Evolutionary conservation across 2,888 invertebrate genomes (phyloP).

Genomic region (Agapostemon virescens): DNA sequence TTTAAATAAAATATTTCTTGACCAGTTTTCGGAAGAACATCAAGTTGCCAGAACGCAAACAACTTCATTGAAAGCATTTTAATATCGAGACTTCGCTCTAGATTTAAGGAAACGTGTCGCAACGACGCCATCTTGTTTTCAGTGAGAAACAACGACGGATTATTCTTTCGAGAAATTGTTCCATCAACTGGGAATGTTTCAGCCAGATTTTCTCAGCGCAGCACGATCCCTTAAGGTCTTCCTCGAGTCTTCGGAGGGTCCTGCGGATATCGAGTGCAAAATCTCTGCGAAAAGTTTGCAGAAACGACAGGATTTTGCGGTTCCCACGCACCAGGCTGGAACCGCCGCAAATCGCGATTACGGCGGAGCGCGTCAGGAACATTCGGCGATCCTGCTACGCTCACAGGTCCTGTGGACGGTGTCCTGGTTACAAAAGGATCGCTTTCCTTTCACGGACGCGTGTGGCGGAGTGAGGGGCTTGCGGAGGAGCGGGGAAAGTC

Average conservation of each 20-base stretch:
- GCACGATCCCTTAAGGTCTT: neutral
- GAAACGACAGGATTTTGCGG: neutral
- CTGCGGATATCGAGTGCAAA: neutral
- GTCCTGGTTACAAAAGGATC: slow-evolving; percentile 55
- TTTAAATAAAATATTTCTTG: too few relatives aligned
- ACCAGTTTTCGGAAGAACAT: too few relatives aligned
- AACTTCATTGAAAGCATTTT: too few relatives aligned
- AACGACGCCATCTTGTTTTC: neutral
- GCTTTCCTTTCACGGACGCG: slow-evolving; percentile 26
- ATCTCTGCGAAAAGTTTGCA: neutral
- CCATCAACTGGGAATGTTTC: neutral
- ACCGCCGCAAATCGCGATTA: slow-evolving; percentile 36
- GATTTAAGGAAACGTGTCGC: neutral
- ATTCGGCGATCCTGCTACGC: slow-evolving; percentile 47
- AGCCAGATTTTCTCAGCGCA: neutral
- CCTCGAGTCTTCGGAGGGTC: neutral
- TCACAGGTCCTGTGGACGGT: slow-evolving; percentile 60
- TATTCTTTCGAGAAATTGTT: neutral
- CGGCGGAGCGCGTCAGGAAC: slow-evolving; percentile 54
- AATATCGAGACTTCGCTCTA: neutral
- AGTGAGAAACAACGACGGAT: neutral
- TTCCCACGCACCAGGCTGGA: neutral
- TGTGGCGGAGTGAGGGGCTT: slow-evolving; percentile 1
- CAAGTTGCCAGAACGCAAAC: too few relatives aligned
- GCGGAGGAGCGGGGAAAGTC: slow-evolving; percentile 6